Base-by-base conservation (phyloP, 2,888 invertebrate genomes). In the Acleris cristana region DNA sequence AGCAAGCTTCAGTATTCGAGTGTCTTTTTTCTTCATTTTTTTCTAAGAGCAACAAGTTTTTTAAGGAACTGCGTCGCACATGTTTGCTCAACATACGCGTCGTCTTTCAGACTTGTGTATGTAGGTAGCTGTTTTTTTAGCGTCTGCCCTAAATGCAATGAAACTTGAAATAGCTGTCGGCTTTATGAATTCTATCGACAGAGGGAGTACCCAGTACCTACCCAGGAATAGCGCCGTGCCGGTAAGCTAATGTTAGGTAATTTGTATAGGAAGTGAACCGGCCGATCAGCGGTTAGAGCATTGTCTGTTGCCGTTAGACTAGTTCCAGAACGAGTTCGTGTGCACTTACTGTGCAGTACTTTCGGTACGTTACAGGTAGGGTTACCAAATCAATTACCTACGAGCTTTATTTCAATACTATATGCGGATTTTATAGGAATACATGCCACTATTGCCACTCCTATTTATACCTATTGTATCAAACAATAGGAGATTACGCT, bases 21-120 rank as follows among this genome's bases (percentile, higher is more conserved):
- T 87, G 88, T 77, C 78, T 86, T 92, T 90, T 90, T 83, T 48
- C 72, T 76, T 72, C 54, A 59, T 76, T 78, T 86, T 34, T 86
- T 88, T 87, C 87, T 87, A 84, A 84, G 84, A 77, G 81, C 85
- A 80, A 80, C 77, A 76, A 65, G 83, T 89, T 91, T 91, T 91
- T 92, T 90, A 90, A 87, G 85, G 86, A 88, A 86, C 87, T 87
- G 85, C 86, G 86, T 73, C 83, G 86, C 92, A 92, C 90, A 91
- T 92, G 92, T 92, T 91, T 88, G 86, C 78, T 84, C 86, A 89
- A 89, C 88, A 89, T 83, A 81, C 81, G 82, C 80, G 84, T 83
- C 81, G 82, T 79, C 80, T 83, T 80, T 80, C 80, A 77, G 79
- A 80, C 76, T 79, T 79, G 76, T 69, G 64, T 63, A 53, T 68